Base-by-base conservation (phyloP, 2,888 invertebrate genomes). In the Sphaeridia pumilis region DNA sequence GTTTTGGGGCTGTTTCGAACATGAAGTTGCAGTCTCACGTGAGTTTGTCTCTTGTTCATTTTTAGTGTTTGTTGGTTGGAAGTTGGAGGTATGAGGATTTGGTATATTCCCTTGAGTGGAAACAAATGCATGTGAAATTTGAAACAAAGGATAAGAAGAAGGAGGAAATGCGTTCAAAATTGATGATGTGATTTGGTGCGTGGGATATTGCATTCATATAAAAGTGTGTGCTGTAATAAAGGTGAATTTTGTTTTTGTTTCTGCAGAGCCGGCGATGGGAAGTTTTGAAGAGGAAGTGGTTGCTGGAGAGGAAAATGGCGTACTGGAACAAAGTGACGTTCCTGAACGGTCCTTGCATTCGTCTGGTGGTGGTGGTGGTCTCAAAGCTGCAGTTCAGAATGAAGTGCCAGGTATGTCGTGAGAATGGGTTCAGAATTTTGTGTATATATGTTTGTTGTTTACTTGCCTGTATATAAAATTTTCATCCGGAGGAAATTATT, bases 231-330 rank as follows among this genome's bases (percentile, higher is more conserved):
- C 34, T 43, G 31, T 21, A 21, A 22, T n/a, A n/a, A n/a, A n/a
- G n/a, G n/a, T n/a, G n/a, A n/a, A n/a, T 27, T 17, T 22, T 28
- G 12, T 35, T 41, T 47, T 46, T 38, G 10, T 47, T 38, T 27
- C 57, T 58, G 14, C 46, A 61, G 63, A 61, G 36, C 56, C 58
- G 28, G 56, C 58, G 14, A 56, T 61, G 48, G 58, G 61, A 14
- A 61, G 58, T 51, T 63, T 58, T 44, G 55, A 54, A 35, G 59
- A 57, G 25, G 59, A 59, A 52, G 26, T 27, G 4, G 35, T 46
- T 46, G 31, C 55, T 28, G 46, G 34, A 43, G 53, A 52, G 24
- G 56, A 58, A 26, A 45, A 53, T 31, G 41, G 48, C 12, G 44
- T 58, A 10, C 28, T 56, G 31, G 53, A 54, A 21, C 61, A 61